Evolutionary conservation across 2,888 invertebrate species (phyloP), one percentile per base, ranked within the genome.

Genomic region (Ephialtes manifestator): DNA sequence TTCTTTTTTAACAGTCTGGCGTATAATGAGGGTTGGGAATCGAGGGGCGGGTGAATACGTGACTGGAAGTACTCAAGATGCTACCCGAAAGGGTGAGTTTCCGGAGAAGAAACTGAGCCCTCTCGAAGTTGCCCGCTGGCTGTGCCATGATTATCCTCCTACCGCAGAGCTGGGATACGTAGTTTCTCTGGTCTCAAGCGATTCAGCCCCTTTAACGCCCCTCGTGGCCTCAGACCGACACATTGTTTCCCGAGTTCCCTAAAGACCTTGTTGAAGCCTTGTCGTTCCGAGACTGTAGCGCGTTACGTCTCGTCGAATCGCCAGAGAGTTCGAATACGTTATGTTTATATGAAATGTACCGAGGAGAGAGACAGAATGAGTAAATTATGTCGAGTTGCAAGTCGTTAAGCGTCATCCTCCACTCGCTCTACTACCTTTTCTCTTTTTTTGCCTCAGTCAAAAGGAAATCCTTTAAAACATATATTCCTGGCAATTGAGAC

Each of bases 1-100:
- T 65, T 65, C 20, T 65, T 65, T n/a, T 35, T 63, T 63, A n/a
- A 2, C 78, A 51, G 43, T 48, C 60, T 70, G 78, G 75, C 77
- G 65, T 81, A 84, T 84, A 84, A 84, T 78, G 84, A 84, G 84
- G 75, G 84, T 81, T 84, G 53, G 53, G 79, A 82, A 82, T 76
- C 58, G 65, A 76, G 81, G 78, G 74, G 65, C 11, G 65, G 81
- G 77, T 75, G 81, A 82, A 76, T 82, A 85, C 85, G 85, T 85
- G 85, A 85, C 85, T 82, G 76, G 75, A 58, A 67, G 51, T 71
- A 39, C 46, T 85, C 79, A 67, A 79, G 85, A 85, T 85, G 71
- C 60, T 70, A 65, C 72, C 11, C 18, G 67, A 46, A 24, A 55
- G 65, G 78, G 67, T 75, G 70, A 81, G 55, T 78, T 78, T 79